These are phyloP conservation scores for Cryptus armator DNA, from an alignment of 2,888 invertebrate genomes.

Conservation along the genomic window DNA sequence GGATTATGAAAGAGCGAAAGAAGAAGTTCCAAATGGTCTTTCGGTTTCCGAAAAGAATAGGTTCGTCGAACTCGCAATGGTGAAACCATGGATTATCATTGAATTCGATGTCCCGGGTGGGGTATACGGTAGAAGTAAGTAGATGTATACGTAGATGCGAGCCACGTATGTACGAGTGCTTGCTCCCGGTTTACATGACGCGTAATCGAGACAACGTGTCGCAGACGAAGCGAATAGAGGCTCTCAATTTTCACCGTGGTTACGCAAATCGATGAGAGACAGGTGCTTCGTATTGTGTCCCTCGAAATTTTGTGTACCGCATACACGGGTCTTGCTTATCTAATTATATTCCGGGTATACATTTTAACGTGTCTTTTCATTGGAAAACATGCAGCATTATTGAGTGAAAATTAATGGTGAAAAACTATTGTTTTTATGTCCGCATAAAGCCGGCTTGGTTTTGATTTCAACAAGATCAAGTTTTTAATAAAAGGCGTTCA, in stretches of 20 bases:
- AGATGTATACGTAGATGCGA: slow-evolving; percentile 23
- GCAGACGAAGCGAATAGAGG: slow-evolving; percentile 51
- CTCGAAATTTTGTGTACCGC: slow-evolving; percentile 50
- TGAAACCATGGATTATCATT: slow-evolving; percentile 40
- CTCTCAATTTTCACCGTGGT: slow-evolving; percentile 56
- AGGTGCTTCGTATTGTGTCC: slow-evolving; percentile 48
- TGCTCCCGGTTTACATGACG: slow-evolving; percentile 53
- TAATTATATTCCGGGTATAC: slow-evolving; percentile 59
- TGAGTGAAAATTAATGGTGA: neutral
- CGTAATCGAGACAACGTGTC: slow-evolving; percentile 64
- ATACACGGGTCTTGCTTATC: slow-evolving; percentile 25
- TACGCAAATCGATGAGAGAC: slow-evolving; percentile 63
- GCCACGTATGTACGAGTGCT: neutral
- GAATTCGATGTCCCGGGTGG: slow-evolving; percentile 23
- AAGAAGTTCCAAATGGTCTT: slow-evolving; percentile 37
- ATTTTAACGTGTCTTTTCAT: neutral
- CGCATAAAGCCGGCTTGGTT: too few species aligned
- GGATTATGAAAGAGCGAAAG: slow-evolving; percentile 12
- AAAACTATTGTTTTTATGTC: too few species aligned
- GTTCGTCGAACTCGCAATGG: slow-evolving; percentile 58
- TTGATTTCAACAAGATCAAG: too few species aligned
- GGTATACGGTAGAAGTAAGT: neutral
- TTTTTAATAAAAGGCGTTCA: too few species aligned
- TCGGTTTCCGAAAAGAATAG: slow-evolving; percentile 12
- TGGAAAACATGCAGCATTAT: neutral